Evolutionary conservation across 2,113 vertebrate species (phyloP).

Genomic region (Rana temporaria): DNA sequence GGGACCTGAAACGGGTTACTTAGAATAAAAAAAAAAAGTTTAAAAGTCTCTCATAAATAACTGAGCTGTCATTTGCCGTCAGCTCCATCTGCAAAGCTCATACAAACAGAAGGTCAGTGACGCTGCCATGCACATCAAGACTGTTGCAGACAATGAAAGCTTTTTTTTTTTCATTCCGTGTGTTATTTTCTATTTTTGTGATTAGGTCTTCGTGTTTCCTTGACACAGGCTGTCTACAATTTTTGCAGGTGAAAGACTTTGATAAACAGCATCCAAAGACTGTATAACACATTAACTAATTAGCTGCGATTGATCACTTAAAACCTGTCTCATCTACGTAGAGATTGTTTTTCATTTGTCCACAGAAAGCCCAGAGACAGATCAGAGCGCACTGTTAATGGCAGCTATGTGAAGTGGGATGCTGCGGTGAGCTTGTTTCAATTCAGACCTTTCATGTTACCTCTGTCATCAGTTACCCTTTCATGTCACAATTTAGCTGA

Average conservation of each 20-base stretch:
- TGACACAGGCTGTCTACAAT: background rate
- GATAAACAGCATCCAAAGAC: constrained; percentile 13
- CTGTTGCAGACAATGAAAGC: background rate
- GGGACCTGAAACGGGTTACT: no score
- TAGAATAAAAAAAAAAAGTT: no score
- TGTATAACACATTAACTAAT: constrained; percentile 14
- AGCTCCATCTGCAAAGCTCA: constrained; percentile 19
- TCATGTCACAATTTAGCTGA: constrained; percentile 13
- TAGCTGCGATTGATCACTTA: constrained; percentile 35
- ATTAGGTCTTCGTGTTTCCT: background rate
- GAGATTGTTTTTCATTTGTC: constrained; percentile 19
- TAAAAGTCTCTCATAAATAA: background rate
- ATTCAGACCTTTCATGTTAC: constrained; percentile 42
- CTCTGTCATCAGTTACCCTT: constrained; percentile 46
- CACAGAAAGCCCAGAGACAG: constrained; percentile 22
- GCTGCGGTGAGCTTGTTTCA: constrained; percentile 12
- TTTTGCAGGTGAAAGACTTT: constrained; percentile 22
- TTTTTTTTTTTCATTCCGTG: no score
- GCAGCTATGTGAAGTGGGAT: constrained; percentile 21
- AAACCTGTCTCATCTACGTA: constrained; percentile 12
- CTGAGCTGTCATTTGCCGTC: background rate
- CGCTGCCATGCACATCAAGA: constrained; percentile 13
- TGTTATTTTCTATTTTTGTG: background rate
- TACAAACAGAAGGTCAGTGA: constrained; percentile 25
- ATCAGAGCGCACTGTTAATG: constrained; percentile 38